Evolutionary conservation across 2,797 vertebrate species (phyloP), one percentile per base, ranked within the genome.

Genomic region (Strix occidentalis): DNA sequence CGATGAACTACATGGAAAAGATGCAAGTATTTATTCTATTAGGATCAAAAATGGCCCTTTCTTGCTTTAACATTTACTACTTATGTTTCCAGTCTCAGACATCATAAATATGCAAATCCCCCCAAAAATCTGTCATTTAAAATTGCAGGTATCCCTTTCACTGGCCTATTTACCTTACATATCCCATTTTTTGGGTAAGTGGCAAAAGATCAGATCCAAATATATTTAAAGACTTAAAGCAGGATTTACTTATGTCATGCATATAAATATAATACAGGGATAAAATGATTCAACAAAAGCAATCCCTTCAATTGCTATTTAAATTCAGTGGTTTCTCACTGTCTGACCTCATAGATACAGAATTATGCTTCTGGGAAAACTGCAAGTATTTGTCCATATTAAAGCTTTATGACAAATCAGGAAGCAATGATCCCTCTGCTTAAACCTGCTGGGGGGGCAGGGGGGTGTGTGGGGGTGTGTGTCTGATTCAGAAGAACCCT

Each of bases 371-470:
- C 56, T 83, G 18, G 31, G 68, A 63, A 65, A 89, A 72, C 37
- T 76, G 50, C 18, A 84, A 61, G 15, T 51, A 25, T 58, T 89
- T 58, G 8, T 23, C 23, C 17, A 12, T 8, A 9, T 65, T 80
- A 57, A 54, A 79, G 21, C 13, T 23, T 54, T 72, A 66, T 33
- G 33, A 70, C 18, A 74, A 80, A 83, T 65, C 19, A 88, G 35
- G 31, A 88, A 85, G 35, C 9, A 87, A 48, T 45, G 16, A 77
- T 43, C 80, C 16, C 4, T 58, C 45, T 54, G 43, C n/a, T n/a
- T 50, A 54, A 68, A 63, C 68, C 58, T 81, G n/a, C 28, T 56
- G 20, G 0, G 9, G 14, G 2, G 0, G 11, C 2, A 4, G 1
- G 16, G 15, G 16, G 10, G 16, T 43, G 41, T 43, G 37, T 37